These are phyloP conservation scores for Meteorus sp. DNA, from an alignment of 1,140 invertebrate species.

Conservation along the genomic window DNA sequence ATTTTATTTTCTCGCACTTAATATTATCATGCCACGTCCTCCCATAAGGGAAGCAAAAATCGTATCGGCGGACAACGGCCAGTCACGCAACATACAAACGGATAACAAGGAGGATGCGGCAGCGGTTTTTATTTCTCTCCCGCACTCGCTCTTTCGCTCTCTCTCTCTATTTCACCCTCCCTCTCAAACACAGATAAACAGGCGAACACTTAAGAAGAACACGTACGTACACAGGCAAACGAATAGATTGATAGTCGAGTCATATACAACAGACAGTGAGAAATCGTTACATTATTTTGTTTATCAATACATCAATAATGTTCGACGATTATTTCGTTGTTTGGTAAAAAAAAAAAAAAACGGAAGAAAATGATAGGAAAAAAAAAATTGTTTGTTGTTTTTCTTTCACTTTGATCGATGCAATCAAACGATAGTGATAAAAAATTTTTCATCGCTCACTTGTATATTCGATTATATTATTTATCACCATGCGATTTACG, in stretches of 20 bases:
- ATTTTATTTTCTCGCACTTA: too few relatives aligned
- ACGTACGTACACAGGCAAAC: conserved; percentile 35
- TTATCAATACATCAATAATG: conserved; percentile 10
- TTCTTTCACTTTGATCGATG: too few relatives aligned
- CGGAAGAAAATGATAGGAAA: background rate
- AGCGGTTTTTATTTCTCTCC: too few relatives aligned
- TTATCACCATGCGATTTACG: too few relatives aligned
- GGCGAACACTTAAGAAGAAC: conserved; percentile 25
- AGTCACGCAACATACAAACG: too few relatives aligned
- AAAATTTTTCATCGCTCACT: too few relatives aligned
- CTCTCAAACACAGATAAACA: conserved; percentile 33
- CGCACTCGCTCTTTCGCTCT: background rate
- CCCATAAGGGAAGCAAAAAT: too few relatives aligned
- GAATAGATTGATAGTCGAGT: conserved; percentile 36
- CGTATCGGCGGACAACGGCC: too few relatives aligned
- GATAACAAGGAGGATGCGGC: too few relatives aligned
- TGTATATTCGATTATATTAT: too few relatives aligned
- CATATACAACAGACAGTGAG: conserved; percentile 32
- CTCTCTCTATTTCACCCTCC: conserved; percentile 9
- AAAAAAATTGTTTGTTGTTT: conserved; percentile 28
- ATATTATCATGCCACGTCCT: too few relatives aligned
- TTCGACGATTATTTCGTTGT: conserved; percentile 52
- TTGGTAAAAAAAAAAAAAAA: conserved; percentile 50
- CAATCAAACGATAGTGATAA: too few relatives aligned
- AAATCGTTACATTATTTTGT: conserved; percentile 30